Evolutionary conservation across 2,113 vertebrate species (phyloP), one percentile per base, ranked within the genome.

Genomic region (Halichoeres trimaculatus): DNA sequence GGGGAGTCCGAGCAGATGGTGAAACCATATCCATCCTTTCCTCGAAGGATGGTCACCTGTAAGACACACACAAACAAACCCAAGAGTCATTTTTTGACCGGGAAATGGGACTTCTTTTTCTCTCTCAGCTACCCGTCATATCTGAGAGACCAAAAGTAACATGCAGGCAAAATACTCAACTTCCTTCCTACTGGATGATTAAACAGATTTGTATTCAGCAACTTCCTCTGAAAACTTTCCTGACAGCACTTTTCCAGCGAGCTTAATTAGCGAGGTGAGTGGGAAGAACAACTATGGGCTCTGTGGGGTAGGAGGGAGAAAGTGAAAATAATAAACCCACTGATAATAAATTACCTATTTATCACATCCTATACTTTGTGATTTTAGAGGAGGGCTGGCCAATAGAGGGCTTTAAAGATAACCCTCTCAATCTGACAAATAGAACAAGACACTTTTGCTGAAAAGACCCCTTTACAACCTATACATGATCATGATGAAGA

Each of bases 1-100:
- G 97, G 97, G 70, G 97, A 96, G 85, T 99, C 97, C 0, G 96
- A 99, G 95, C 96, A 98, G 94, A 98, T 98, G 36, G 97, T 99
- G 92, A 99, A 99, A 81, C 97, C 97, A 70, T 96, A 98, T 66
- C 97, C 97, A 54, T 97, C 95, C 23, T 92, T 95, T 79, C 96
- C 97, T 89, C 97, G 95, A 70, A 94, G 95, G 86, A 98, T 97
- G 0, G 94, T 96, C 69, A 99, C 96, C 97, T 98, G 91, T 70
- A 94, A 24, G 65, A 84, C 63, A 91, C 60, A 80, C 57, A 73
- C 41, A 74, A 24, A 79, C 2, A 61, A 26, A 70, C 19, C 67
- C 8, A 61, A 48, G 19, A 62, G 16, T 78, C 20, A 66, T 7
- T 59, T 50, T 22, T 17, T 30, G 56, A 64, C 22, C 20, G 6